Base-by-base conservation (phyloP, 2,797 vertebrate species). In the Phataginus tricuspis region DNA sequence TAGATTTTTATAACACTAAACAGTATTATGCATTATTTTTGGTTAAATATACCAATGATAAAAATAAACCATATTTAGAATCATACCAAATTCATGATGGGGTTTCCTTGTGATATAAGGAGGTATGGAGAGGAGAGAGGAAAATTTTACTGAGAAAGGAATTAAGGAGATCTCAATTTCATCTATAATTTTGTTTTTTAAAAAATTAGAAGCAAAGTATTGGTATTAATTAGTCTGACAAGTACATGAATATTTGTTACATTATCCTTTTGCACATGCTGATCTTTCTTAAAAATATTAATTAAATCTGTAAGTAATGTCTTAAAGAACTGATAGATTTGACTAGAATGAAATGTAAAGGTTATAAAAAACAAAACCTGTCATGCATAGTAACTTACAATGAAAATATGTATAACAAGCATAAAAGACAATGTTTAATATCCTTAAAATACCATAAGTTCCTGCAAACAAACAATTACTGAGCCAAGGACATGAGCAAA, bases 1-100 rank as follows among this genome's bases (percentile, higher is more conserved):
- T 96, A 77, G 53, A 66, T 39, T 90, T 97, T 92, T 72, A 69
- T 87, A 91, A 66, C 6, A 78, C 9, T 82, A 87, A 84, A 37
- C 31, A 63, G 37, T 27, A 27, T 39, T 74, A 59, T 61, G 37
- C 21, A 88, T 88, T 78, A 74, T 53, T 66, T 84, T 66, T 72
- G 57, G 7, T 23, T 77, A 74, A 15, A 68, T 63, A 82, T 29
- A 39, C 64, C 31, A 82, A 23, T 61, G 75, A 86, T 84, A 55
- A 94, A 90, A 94, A 78, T 92, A 31, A 27, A 39, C 49, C n/a
- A 7, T 77, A 72, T 86, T 94, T 89, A 72, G 12, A 95, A 31
- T 83, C 31, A n/a, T 15, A 68, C 23, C 59, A 74, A 29, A 94
- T 87, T 75, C 13, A 8, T 61, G 53, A 63, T 80, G 29, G 5